These are phyloP conservation scores for Orchestia grillus DNA, from an alignment of 1,140 invertebrate species.

Conservation along the genomic window DNA sequence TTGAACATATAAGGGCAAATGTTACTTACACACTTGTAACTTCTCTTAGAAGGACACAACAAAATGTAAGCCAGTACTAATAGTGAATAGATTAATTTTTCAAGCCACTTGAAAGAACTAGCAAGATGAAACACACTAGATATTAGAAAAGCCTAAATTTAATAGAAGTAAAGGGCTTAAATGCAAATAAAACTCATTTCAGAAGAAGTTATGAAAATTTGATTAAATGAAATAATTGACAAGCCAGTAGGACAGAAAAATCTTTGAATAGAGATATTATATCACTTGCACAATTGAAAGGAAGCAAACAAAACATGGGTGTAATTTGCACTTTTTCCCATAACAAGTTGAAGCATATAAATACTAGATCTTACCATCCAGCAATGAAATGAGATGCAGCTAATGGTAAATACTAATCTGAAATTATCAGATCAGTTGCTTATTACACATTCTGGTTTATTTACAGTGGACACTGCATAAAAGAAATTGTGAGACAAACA, in stretches of 20 bases:
- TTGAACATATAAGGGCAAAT: not conserved
- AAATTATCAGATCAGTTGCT: not conserved
- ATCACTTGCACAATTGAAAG: not conserved
- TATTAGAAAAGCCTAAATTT: not conserved
- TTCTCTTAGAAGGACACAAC: not conserved
- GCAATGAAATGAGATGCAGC: not conserved
- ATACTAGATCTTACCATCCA: not conserved
- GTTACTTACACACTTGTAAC: not conserved
- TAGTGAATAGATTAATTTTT: not conserved
- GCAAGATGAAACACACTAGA: not conserved
- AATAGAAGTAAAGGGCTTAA: not conserved
- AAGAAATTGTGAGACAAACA: not conserved
- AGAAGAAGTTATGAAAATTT: not conserved
- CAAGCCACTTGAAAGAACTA: not conserved
- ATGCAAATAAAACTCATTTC: not conserved
- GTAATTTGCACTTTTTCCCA: not conserved
- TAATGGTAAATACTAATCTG: not conserved
- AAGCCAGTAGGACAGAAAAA: not conserved
- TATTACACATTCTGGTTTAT: not conserved
- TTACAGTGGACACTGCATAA: not conserved
- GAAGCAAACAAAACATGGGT: not conserved
- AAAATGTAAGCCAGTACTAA: not conserved
- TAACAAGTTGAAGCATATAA: not conserved
- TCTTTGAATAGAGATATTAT: not conserved
- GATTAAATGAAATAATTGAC: not conserved